These are phyloP conservation scores for Sigmodon hispidus DNA, from an alignment of 2,113 vertebrate genomes.

Conservation along the genomic window DNA sequence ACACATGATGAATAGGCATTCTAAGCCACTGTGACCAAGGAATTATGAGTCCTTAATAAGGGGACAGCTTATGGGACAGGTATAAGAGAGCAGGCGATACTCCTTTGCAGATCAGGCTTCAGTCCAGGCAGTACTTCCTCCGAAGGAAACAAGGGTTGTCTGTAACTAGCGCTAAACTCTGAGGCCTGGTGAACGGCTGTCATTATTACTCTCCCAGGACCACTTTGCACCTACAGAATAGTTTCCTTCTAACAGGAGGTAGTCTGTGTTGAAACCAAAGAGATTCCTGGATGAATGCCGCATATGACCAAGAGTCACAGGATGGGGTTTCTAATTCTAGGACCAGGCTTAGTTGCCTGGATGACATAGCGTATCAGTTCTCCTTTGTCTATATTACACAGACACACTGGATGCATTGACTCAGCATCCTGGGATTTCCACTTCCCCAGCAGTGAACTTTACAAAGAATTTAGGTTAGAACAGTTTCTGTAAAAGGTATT, in stretches of 20 bases:
- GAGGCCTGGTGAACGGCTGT: not conserved
- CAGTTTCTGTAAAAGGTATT: not conserved
- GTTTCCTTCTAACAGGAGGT: slow-evolving; percentile 45
- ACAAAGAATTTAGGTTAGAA: slow-evolving; percentile 1
- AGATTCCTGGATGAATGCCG: not conserved
- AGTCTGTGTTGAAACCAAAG: not conserved
- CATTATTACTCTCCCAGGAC: not conserved
- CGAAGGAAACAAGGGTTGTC: not conserved
- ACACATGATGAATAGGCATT: not conserved
- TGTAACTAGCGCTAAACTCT: not conserved
- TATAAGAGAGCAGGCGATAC: not conserved
- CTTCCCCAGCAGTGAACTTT: not conserved
- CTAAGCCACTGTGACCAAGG: not conserved
- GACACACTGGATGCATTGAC: not conserved
- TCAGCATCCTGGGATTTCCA: not conserved
- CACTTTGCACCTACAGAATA: slow-evolving; percentile 23
- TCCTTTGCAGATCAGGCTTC: not conserved
- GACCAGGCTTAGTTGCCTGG: not conserved
- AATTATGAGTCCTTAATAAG: not conserved
- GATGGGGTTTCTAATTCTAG: slow-evolving; percentile 11
- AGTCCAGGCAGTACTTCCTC: not conserved
- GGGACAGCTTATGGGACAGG: not conserved
- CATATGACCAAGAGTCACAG: slow-evolving; percentile 46
- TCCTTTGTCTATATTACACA: slow-evolving; percentile 39
- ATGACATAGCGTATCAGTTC: slow-evolving; percentile 41